A percentile compares a stretch with the other conserved stretches of the same genome.
Conservation (phyloP, 30 jellyfish, hydroid and myxozoan genomes). For the Pelagia noctiluca region DNA sequence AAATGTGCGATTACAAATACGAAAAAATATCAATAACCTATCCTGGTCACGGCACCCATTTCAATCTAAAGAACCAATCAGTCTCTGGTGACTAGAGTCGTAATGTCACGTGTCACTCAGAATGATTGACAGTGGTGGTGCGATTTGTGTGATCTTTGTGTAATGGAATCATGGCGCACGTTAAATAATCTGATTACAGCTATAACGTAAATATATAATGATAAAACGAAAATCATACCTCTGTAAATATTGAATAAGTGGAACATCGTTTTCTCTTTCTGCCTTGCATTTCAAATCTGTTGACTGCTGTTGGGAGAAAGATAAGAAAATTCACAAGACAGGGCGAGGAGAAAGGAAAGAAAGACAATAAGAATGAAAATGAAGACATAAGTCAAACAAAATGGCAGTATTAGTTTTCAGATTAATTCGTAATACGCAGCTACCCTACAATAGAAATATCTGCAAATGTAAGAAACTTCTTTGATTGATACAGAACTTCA, state of each 20-base stretch:
- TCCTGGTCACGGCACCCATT: no score
- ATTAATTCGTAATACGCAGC: neutral
- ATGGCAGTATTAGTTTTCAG: neutral
- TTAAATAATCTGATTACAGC: neutral
- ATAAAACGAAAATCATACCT: neutral
- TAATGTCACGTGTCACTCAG: neutral
- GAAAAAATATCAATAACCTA: no score
- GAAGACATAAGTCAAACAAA: neutral
- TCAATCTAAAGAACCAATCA: neutral
- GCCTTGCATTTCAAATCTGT: constrained; percentile 63
- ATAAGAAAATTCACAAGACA: neutral
- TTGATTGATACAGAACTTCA: no score
- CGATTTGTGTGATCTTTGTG: neutral
- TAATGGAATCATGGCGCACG: neutral
- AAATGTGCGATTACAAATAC: no score
- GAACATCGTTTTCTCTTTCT: constrained; percentile 62
- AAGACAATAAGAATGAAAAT: no score
- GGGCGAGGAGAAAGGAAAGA: neutral
- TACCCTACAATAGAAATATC: neutral
- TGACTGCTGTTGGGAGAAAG: constrained; percentile 34
- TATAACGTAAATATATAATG: neutral
- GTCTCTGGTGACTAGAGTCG: neutral
- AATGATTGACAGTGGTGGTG: neutral
- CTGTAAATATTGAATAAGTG: constrained; percentile 23
- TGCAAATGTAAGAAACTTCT: no score